Evolutionary conservation across 2,797 vertebrate species (phyloP), one percentile per base, ranked within the genome.

Genomic region (Muscicapa comitata): DNA sequence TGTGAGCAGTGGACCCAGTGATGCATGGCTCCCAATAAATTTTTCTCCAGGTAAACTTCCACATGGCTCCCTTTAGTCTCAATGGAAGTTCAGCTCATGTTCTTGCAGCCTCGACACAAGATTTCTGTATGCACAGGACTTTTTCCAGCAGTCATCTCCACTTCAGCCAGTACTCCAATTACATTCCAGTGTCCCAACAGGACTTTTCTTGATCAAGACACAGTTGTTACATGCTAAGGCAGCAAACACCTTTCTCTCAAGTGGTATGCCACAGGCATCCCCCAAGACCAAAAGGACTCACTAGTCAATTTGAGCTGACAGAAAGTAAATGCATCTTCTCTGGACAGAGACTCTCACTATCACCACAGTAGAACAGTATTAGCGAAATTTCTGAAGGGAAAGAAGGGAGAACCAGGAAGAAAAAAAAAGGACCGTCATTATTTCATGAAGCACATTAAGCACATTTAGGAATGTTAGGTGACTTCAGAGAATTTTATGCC

Each of bases 21-120:
- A 88, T 54, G 71, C 33, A 6, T 35, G 23, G 19, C 71, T 82
- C 63, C 18, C 2, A 2, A 84, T 67, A 92, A 62, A 73, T 82
- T 66, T 73, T 58, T 47, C 72, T 83, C 17, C 37, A 82, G 51
- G 40, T 78, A 50, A 82, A 57, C 47, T 86, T 93, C 67, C 28
- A 37, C 78, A 31, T 23, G 28, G 63, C 35, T 75, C 54, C 58
- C 25, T 58, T 51, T 26, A 84, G 50, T 45, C 58, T 38, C 65
- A 43, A 81, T 13, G 2, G 35, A 73, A 72, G 70, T 43, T 84
- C 55, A 61, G 20, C 43, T 79, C 9, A 2, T 43, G 16, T 19
- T 68, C 80, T 47, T 70, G 28, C 50, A 80, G 62, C 37, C 43
- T 72, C 3, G 1, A 75, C 51, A 68, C 28, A 55, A 48, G 47